These are phyloP conservation scores for Sylvietta virens DNA, from an alignment of 2,113 vertebrate genomes.

Conservation along the genomic window DNA sequence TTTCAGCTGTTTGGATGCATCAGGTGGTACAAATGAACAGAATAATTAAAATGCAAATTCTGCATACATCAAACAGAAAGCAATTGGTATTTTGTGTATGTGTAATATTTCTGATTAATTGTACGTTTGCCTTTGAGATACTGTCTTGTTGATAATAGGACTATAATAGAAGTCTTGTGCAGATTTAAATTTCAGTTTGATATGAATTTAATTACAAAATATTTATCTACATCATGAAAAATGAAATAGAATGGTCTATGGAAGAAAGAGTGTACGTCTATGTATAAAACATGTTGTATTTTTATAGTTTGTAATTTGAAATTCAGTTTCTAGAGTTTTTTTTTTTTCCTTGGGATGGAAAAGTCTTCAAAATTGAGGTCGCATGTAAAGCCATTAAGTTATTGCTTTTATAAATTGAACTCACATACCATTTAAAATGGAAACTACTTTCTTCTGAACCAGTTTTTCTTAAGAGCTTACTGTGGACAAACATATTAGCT, in stretches of 20 bases:
- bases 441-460: background rate
- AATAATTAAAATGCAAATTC: background rate
- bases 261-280: background rate
- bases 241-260: background rate
- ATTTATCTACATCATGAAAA: background rate
- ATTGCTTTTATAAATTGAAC: background rate
- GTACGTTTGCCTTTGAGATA: background rate
- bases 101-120: background rate
- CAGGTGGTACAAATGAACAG: background rate
- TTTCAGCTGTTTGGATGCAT: background rate
- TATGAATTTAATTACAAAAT: background rate
- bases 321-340: background rate
- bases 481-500: background rate
- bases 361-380: background rate
- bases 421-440: background rate
- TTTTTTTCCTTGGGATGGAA: background rate
- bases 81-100: background rate
- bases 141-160: background rate
- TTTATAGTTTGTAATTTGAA: background rate
- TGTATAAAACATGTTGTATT: background rate
- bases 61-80: accelerated
- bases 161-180: background rate
- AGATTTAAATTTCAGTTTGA: background rate
- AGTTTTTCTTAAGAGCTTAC: background rate
- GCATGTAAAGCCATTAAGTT: background rate